Percentiles rank a stretch among this genome's conserved stretches.
These are phyloP conservation scores for Drosophila athabasca DNA, from an alignment of 1,140 invertebrate species.

Conservation along the genomic window DNA sequence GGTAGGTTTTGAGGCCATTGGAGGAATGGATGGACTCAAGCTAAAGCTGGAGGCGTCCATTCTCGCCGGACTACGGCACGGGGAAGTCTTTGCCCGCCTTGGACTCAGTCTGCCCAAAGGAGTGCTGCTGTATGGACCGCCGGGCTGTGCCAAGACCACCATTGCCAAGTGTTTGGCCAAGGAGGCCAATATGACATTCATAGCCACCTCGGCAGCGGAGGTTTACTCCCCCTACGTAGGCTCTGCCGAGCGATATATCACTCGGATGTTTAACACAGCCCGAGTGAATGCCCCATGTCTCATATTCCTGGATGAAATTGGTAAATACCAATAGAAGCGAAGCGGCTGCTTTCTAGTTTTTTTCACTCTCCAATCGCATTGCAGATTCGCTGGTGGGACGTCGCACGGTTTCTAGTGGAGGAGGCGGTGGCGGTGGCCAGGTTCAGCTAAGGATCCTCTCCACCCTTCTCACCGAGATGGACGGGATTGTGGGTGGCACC, in stretches of 20 bases:
- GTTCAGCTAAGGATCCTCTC: constrained; percentile 87
- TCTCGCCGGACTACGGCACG: constrained; percentile 87
- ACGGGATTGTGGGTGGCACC: constrained; percentile 85
- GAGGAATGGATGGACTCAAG: constrained; percentile 88
- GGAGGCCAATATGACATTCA: constrained; percentile 86
- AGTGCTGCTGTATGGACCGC: constrained; percentile 90
- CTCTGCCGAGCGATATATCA: constrained; percentile 86
- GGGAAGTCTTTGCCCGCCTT: constrained; percentile 86
- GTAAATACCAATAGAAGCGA: constrained; percentile 55
- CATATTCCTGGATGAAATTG: constrained; percentile 91
- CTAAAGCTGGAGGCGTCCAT: constrained; percentile 86
- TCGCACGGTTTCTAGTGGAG: constrained; percentile 75
- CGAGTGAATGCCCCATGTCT: constrained; percentile 88
- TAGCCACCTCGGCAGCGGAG: constrained; percentile 87
- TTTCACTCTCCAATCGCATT: constrained; percentile 20
- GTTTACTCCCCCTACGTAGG: constrained; percentile 89
- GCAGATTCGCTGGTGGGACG: constrained; percentile 87
- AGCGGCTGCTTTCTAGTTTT: neutral
- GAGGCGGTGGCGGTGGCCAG: constrained; percentile 74
- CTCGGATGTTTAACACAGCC: constrained; percentile 88
- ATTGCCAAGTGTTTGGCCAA: constrained; percentile 88
- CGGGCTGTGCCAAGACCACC: constrained; percentile 91
- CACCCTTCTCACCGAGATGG: constrained; percentile 88
- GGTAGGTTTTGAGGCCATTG: constrained; percentile 86
- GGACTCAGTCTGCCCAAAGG: constrained; percentile 86